phyloP scores from a whole-genome alignment of 64 coral and sea anemone species.

The Pachyseris speciosa region DNA sequence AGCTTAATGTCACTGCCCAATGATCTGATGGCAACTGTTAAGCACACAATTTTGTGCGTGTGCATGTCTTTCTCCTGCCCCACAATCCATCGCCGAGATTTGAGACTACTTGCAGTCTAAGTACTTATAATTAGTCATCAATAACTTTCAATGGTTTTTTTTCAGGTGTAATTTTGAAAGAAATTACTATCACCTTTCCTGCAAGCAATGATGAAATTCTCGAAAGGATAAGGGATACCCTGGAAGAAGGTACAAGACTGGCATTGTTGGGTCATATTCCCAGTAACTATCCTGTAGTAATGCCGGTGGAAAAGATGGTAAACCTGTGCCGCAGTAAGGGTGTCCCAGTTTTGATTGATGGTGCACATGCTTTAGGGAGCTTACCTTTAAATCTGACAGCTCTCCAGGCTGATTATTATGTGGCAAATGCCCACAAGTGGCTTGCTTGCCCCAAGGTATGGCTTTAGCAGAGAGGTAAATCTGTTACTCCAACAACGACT shows the following conservation, averaged over 20 bases:
- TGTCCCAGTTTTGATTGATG: conserved; percentile 65
- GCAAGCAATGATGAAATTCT: conserved; percentile 48
- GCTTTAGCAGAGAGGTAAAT: background rate
- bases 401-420: conserved; percentile 71
- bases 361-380: conserved; percentile 53
- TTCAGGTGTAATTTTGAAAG: conserved; percentile 49
- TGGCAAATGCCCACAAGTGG: conserved; percentile 70
- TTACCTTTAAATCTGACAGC: conserved; percentile 1
- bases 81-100: too few relatives aligned
- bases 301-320: conserved; percentile 59
- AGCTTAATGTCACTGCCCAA: too few relatives aligned
- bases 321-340: conserved; percentile 57
- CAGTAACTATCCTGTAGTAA: conserved; percentile 50
- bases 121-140: too few relatives aligned
- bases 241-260: conserved; percentile 49
- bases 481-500: too few relatives aligned
- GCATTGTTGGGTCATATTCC: conserved; percentile 67
- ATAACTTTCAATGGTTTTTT: background rate
- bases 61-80: too few relatives aligned
- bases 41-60: too few relatives aligned
- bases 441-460: conserved; percentile 52
- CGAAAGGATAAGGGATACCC: conserved; percentile 21
- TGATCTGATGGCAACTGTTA: too few relatives aligned
- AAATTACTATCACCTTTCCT: conserved; percentile 45
- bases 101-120: too few relatives aligned